Evolutionary conservation across 2,888 invertebrate species (phyloP).

Genomic region (Tetragnatha montana): DNA sequence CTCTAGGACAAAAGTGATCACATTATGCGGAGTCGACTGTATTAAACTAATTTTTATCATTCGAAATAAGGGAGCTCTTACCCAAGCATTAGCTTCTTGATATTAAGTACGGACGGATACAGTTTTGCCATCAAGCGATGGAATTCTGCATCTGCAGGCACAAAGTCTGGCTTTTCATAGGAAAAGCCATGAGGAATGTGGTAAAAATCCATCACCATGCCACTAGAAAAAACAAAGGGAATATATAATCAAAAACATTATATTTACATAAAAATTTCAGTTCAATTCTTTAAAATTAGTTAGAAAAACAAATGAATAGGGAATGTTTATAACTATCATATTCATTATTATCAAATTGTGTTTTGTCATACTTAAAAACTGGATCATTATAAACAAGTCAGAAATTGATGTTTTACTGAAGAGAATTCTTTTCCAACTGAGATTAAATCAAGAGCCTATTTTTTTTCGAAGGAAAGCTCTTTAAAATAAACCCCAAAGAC

Average conservation of each 20-base stretch:
- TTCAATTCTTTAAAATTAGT: no score
- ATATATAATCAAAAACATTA: no score
- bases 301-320: not conserved
- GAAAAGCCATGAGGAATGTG: conserved; percentile 6
- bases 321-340: not conserved
- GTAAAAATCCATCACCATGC: conserved; percentile 34
- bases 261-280: no score
- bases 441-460: no score
- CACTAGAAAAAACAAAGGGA: conserved; percentile 12
- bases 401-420: no score
- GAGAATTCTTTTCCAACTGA: no score
- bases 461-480: no score
- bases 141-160: conserved; percentile 23
- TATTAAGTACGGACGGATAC: not conserved
- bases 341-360: not conserved
- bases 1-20: no score
- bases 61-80: conserved; percentile 7
- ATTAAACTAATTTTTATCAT: not conserved
- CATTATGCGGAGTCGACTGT: no score
- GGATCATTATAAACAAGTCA: no score
- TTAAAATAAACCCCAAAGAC: no score
- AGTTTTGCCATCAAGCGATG: conserved; percentile 9
- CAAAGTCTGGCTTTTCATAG: not conserved
- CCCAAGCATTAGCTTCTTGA: conserved; percentile 26
- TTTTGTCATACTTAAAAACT: not conserved